phyloP scores from a whole-genome alignment of 2,113 vertebrate species.

The Zootoca vivipara region DNA sequence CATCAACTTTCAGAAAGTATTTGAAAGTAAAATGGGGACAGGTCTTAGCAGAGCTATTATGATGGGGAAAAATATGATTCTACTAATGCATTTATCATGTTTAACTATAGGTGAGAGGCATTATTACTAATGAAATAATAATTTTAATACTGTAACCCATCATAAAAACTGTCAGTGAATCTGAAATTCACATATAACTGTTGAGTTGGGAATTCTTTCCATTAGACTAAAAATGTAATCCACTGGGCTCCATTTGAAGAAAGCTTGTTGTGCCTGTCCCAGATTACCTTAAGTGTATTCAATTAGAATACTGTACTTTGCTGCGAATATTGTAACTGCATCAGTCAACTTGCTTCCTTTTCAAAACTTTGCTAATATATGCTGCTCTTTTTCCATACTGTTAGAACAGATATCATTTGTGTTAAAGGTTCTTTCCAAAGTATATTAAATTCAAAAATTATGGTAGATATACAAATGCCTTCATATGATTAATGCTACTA shows the following conservation, averaged over 20 bases:
- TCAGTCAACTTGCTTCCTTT: conserved; percentile 15
- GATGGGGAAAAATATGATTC: background rate
- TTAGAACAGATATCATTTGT: conserved; percentile 11
- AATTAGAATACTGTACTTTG: background rate
- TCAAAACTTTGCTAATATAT: conserved; percentile 19
- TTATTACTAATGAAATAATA: conserved; percentile 40
- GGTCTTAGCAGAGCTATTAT: background rate
- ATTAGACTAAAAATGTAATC: conserved; percentile 28
- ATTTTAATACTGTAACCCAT: conserved; percentile 5
- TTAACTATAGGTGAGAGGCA: conserved; percentile 30
- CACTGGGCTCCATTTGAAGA: conserved; percentile 32
- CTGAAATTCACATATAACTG: conserved; percentile 5
- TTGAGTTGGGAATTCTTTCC: conserved; percentile 11
- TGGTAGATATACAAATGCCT: background rate
- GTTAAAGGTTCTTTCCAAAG: background rate
- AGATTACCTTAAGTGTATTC: conserved; percentile 18
- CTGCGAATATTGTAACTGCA: background rate
- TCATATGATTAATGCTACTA: background rate
- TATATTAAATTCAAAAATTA: background rate
- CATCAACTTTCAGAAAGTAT: background rate
- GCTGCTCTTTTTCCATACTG: background rate
- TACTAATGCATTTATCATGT: conserved; percentile 41
- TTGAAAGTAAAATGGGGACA: conserved; percentile 28
- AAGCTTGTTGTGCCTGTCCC: background rate
- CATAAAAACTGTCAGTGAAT: background rate